Evolutionary conservation across 1,140 invertebrate species (phyloP).

Genomic region (Sitodiplosis mosellana): DNA sequence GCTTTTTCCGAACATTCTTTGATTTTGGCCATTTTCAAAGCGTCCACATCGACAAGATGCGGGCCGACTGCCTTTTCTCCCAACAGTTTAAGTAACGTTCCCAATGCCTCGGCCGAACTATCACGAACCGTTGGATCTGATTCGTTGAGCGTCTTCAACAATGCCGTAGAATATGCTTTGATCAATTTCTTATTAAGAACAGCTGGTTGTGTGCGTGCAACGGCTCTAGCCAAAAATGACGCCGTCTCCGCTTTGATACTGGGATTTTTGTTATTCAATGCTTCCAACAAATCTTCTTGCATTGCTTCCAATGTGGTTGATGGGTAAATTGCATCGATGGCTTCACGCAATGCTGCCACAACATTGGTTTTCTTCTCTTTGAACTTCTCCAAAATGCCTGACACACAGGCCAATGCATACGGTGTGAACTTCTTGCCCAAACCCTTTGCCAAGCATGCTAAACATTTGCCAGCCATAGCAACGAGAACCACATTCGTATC

Average conservation of each 20-base stretch:
- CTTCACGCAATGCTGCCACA: conserved; percentile 66
- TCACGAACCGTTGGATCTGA: conserved; percentile 70
- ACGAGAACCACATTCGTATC: conserved; percentile 93
- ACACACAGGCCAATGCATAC: conserved; percentile 63
- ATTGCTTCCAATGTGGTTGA: conserved; percentile 74
- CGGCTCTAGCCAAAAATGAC: conserved; percentile 67
- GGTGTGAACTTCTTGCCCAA: conserved; percentile 74
- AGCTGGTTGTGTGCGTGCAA: conserved; percentile 58
- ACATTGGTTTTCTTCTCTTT: conserved; percentile 94
- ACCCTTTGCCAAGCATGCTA: conserved; percentile 66
- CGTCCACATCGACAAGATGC: conserved; percentile 73
- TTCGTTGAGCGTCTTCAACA: conserved; percentile 68
- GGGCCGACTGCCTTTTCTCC: conserved; percentile 78
- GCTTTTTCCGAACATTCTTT: conserved; percentile 89
- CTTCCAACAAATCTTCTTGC: conserved; percentile 63
- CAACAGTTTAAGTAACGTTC: conserved; percentile 85
- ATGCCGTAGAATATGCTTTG: conserved; percentile 59
- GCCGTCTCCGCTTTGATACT: conserved; percentile 83
- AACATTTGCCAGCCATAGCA: conserved; percentile 65
- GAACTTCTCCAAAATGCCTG: conserved; percentile 82
- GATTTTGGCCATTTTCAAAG: conserved; percentile 87
- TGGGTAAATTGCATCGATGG: conserved; percentile 78
- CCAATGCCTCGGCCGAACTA: conserved; percentile 72
- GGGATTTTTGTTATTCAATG: conserved; percentile 89
- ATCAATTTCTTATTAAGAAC: conserved; percentile 83